Percentiles rank a stretch among this genome's conserved stretches.
These are phyloP conservation scores for Neomonachus schauinslandi DNA, from an alignment of 2,113 vertebrate species.

Conservation along the genomic window DNA sequence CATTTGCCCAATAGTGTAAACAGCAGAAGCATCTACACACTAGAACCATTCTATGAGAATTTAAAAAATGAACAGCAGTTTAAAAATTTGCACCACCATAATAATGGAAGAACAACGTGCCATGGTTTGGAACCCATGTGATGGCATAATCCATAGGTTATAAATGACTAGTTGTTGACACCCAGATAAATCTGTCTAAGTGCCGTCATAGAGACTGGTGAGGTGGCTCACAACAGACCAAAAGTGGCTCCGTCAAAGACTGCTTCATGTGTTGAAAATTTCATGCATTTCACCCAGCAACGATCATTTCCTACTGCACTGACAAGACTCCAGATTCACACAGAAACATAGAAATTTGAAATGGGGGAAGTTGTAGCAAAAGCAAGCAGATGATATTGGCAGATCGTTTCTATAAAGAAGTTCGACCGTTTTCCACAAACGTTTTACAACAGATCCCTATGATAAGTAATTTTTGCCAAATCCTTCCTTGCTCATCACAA, in stretches of 20 bases:
- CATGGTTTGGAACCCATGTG: background rate
- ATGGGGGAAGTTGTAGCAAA: background rate
- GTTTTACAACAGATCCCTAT: background rate
- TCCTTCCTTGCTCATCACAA: background rate
- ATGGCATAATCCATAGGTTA: background rate
- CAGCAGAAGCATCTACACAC: background rate
- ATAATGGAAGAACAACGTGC: background rate
- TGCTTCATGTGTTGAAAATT: background rate
- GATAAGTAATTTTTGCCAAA: background rate
- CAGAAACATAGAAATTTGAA: background rate
- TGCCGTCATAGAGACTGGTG: rapidly evolving
- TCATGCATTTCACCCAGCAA: background rate
- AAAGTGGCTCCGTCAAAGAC: background rate
- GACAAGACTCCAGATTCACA: background rate
- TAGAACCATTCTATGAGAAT: background rate
- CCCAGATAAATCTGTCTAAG: too few relatives aligned
- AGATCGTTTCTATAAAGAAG: background rate
- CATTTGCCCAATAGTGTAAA: background rate
- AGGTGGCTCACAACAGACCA: background rate
- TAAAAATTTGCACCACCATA: background rate
- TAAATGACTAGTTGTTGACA: background rate
- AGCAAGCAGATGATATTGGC: background rate
- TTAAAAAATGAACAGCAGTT: background rate
- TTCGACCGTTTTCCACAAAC: background rate
- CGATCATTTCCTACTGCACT: background rate